Conservation (phyloP, 2,888 invertebrate genomes). For the Polymixis lichenea region DNA sequence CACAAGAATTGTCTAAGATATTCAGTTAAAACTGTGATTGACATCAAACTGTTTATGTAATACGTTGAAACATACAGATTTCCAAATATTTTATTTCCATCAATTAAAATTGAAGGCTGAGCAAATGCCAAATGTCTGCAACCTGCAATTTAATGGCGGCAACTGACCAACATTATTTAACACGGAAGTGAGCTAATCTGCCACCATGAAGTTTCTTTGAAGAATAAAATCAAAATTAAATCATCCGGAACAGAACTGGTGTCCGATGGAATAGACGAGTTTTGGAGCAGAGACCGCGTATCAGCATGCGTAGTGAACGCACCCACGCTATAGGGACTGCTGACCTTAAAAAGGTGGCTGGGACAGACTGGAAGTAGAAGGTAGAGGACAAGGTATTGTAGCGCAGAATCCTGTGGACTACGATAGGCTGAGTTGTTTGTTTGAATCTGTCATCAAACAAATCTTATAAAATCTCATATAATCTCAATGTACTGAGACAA, state of each 20-base stretch:
- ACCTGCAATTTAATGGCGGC: background rate
- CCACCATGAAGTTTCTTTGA: background rate
- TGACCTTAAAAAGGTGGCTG: background rate
- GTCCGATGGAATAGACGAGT: background rate
- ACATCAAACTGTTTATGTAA: slow-evolving; percentile 21
- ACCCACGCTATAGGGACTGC: background rate
- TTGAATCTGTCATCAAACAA: background rate
- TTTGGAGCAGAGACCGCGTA: background rate
- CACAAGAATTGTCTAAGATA: background rate
- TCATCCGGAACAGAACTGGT: background rate
- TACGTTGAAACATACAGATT: slow-evolving; percentile 32
- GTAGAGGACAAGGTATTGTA: background rate
- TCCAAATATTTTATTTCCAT: slow-evolving; percentile 28
- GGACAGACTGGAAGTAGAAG: background rate
- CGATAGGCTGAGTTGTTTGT: background rate
- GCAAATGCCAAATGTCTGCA: slow-evolving; percentile 25
- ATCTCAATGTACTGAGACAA: background rate
- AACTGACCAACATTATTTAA: background rate
- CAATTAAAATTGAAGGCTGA: slow-evolving; percentile 36
- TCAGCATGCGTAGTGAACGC: background rate
- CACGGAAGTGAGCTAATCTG: background rate
- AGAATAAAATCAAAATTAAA: background rate
- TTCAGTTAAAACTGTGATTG: background rate
- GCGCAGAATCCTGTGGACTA: background rate
- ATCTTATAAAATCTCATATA: background rate